Base-by-base conservation (phyloP, 1,140 invertebrate species). In the Drosophila bocki region DNA sequence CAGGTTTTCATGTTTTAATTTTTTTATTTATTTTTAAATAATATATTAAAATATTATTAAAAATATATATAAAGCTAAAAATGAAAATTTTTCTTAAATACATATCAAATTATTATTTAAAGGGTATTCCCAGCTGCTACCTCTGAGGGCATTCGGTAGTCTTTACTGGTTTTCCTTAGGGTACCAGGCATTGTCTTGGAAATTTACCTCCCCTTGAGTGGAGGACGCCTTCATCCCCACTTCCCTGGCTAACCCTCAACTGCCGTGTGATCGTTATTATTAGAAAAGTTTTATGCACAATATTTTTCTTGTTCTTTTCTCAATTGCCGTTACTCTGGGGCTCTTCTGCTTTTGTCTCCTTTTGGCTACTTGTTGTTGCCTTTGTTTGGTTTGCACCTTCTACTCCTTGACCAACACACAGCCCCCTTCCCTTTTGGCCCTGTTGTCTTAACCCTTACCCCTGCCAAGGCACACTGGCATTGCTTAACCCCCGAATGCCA, bases 251-350 rank as follows among this genome's bases (percentile, higher is more conserved):
- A 3, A 7, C n/a, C 19, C 41, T 41, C 39, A 29, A 67, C 44
- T 33, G 50, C 65, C 42, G 42, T 71, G 67, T 72, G 71, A 75
- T 75, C 71, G 71, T 75, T 75, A 75, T 75, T 75, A 75, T 75
- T 75, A 75, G 71, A 75, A 75, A 75, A 75, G 71, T 75, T 75
- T 75, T 75, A 75, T 75, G 58, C 71, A 75, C 71, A 75, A 72
- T 72, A 72, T 72, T 72, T 71, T 72, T 60, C 67, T 71, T 72
- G 53, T 72, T 50, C 54, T 41, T 71, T 57, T 71, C 19, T 9
- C 53, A 51, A 71, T 70, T 70, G 69, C 69, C 65, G 45, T 32
- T 33, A 45, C 47, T 47, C 39, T 26, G 32, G 17, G 44, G 7
- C 45, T 35, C 63, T 35, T 39, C n/a, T 15, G 22, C 19, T 7